Evolutionary conservation across 2,797 vertebrate species (phyloP).

Genomic region (Sebastes minor): DNA sequence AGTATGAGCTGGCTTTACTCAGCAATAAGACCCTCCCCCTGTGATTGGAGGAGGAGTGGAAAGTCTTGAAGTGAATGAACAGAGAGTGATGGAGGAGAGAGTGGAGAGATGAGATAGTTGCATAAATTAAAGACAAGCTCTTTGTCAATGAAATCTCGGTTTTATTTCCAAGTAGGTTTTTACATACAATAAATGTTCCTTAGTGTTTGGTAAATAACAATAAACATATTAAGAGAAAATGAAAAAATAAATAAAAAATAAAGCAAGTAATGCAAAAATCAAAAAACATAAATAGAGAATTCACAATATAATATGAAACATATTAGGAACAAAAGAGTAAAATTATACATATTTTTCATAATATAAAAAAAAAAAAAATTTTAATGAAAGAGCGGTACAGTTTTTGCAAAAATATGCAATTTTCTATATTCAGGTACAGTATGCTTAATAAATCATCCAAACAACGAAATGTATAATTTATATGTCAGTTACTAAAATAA

Average conservation of each 20-base stretch:
- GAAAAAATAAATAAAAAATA: no score
- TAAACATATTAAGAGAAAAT: background rate
- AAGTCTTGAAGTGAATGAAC: constrained; percentile 18
- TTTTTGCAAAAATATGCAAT: no score
- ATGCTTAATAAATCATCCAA: background rate
- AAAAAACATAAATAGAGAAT: no score
- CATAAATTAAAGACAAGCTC: constrained; percentile 13
- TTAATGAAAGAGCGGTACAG: no score
- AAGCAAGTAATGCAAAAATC: no score
- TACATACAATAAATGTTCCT: background rate
- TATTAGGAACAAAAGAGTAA: no score
- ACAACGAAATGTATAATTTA: background rate
- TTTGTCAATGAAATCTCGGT: background rate
- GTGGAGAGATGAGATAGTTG: background rate
- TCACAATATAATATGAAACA: no score
- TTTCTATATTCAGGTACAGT: background rate
- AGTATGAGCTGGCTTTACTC: constrained; percentile 34
- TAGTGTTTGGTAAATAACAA: background rate
- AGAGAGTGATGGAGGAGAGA: constrained; percentile 11
- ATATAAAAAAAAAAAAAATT: no score
- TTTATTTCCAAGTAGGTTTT: background rate
- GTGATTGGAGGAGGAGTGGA: constrained; percentile 1
- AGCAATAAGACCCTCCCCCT: constrained; percentile 1
- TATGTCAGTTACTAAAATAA: background rate
- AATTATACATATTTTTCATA: no score